These are phyloP conservation scores for Mobula hypostoma DNA, from an alignment of 2,113 vertebrate species.

Conservation along the genomic window DNA sequence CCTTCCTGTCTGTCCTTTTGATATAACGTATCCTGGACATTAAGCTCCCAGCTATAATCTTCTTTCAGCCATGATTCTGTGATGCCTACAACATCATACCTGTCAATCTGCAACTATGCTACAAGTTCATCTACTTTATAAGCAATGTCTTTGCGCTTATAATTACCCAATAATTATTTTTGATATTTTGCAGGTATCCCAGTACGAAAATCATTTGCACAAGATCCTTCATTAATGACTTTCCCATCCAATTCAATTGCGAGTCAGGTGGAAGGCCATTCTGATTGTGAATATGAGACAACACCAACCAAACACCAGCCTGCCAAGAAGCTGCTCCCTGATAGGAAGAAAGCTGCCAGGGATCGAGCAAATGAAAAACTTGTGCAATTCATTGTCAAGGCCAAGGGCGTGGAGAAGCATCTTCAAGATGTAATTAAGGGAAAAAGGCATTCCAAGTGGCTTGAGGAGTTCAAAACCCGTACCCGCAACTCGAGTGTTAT, in stretches of 20 bases:
- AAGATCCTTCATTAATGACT: slow-evolving; percentile 49
- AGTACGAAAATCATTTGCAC: slow-evolving; percentile 60
- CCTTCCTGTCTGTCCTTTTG: no score
- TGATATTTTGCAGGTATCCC: slow-evolving; percentile 64
- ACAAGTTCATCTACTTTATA: background rate
- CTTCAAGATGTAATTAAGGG: slow-evolving; percentile 72
- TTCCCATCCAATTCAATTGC: slow-evolving; percentile 49
- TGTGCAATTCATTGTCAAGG: slow-evolving; percentile 78
- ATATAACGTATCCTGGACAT: no score
- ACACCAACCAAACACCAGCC: slow-evolving; percentile 45
- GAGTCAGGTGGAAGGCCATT: slow-evolving; percentile 39
- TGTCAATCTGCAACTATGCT: no score
- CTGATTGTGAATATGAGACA: slow-evolving; percentile 38
- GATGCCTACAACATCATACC: no score
- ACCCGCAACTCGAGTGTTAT: slow-evolving; percentile 52
- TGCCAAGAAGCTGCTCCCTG: slow-evolving; percentile 73
- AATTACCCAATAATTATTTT: background rate
- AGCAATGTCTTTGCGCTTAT: background rate
- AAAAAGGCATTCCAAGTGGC: slow-evolving; percentile 71
- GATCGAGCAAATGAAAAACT: slow-evolving; percentile 79
- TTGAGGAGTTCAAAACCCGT: slow-evolving; percentile 61
- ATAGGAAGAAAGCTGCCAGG: slow-evolving; percentile 72
- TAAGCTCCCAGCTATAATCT: no score
- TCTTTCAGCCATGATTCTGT: no score
- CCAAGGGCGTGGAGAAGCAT: slow-evolving; percentile 65